Conservation (phyloP, 2,113 vertebrate species). For the Spermophilus dauricus region DNA sequence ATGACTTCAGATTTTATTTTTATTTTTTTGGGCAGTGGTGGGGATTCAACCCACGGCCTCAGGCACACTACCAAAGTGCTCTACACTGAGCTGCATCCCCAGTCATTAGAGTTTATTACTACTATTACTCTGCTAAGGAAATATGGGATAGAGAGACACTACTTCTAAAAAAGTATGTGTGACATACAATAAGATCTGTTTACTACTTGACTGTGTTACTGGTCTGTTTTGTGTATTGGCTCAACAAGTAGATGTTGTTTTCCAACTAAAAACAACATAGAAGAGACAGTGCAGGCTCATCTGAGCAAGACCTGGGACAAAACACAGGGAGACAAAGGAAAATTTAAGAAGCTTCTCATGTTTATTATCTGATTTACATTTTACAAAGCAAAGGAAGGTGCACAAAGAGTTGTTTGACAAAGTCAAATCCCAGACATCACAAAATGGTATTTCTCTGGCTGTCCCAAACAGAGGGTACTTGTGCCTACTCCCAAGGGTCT, state of each 20-base stretch:
- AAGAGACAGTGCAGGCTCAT: constrained; percentile 31
- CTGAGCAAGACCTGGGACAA: constrained; percentile 71
- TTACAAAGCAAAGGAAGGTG: constrained; percentile 82
- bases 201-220: not conserved
- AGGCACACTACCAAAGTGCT: not conserved
- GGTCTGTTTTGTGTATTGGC: not conserved
- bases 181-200: constrained; percentile 12
- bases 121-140: constrained; percentile 14
- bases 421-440: constrained; percentile 63
- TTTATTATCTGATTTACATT: constrained; percentile 89
- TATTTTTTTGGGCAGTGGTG: no score
- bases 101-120: not conserved
- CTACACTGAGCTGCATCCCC: not conserved
- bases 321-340: constrained; percentile 73
- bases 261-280: not conserved
- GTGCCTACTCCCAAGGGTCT: not conserved
- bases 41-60: no score
- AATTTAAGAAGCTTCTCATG: constrained; percentile 79
- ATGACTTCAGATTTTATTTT: not conserved
- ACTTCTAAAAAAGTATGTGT: not conserved
- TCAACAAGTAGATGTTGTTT: not conserved
- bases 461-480: not conserved
- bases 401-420: constrained; percentile 82
- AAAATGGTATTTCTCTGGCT: not conserved
- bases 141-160: not conserved